Evolutionary conservation across 2,113 vertebrate species (phyloP).

Genomic region (Phyllopteryx taeniolatus): DNA sequence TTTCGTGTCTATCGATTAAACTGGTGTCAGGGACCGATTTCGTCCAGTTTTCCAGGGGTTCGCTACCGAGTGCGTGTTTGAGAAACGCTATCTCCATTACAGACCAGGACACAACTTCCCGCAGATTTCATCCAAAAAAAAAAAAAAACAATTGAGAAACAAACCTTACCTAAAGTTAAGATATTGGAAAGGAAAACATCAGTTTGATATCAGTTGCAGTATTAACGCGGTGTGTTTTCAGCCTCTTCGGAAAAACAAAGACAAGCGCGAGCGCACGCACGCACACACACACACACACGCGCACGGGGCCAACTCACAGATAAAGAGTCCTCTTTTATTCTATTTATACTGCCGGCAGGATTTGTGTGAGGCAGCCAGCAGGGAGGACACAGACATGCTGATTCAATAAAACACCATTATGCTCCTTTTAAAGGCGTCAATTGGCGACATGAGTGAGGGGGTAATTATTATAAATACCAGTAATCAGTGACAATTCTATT

Average conservation of each 20-base stretch:
- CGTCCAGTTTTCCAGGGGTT: not conserved
- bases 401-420: constrained; percentile 92
- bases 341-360: constrained; percentile 47
- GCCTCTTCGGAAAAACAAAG: constrained; percentile 1
- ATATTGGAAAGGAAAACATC: not conserved
- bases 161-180: not conserved
- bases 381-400: constrained; percentile 67
- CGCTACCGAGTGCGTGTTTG: not conserved
- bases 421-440: constrained; percentile 86
- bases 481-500: constrained; percentile 87
- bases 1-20: too few species aligned
- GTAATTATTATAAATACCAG: constrained; percentile 94
- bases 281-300: constrained; percentile 13
- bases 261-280: not conserved
- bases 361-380: constrained; percentile 43
- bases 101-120: too few species aligned
- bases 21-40: not conserved
- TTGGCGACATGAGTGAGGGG: constrained; percentile 82
- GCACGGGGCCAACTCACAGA: constrained; percentile 6
- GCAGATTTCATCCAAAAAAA: too few species aligned
- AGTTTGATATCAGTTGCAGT: constrained; percentile 21
- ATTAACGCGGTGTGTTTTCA: constrained; percentile 20
- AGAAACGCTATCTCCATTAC: not conserved
- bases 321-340: constrained; percentile 57
- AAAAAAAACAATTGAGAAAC: not conserved